Conservation (phyloP, 2,888 invertebrate genomes). For the Phaonia tiefii region DNA sequence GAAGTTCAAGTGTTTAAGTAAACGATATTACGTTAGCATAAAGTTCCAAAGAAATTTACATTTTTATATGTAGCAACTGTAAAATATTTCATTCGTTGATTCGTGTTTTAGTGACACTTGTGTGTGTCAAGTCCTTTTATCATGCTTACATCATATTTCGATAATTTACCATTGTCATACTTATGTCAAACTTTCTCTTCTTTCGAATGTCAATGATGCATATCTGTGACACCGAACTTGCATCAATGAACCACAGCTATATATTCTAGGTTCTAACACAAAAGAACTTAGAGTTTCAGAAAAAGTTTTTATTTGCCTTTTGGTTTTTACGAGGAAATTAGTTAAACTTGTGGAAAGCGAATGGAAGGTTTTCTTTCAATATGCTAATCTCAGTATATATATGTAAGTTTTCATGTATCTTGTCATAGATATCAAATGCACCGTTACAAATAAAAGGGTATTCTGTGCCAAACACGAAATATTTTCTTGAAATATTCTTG, state of each 20-base stretch:
- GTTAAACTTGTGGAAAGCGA: constrained; percentile 23
- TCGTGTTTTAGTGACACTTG: constrained; percentile 9
- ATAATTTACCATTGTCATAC: constrained; percentile 33
- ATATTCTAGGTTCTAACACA: no score
- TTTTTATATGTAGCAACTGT: no score
- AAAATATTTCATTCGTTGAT: no score
- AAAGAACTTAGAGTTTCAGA: constrained; percentile 12
- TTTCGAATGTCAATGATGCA: constrained; percentile 21
- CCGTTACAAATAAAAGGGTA: no score
- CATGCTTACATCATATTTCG: constrained; percentile 40
- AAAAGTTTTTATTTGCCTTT: constrained; percentile 5
- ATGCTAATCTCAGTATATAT: constrained; percentile 24
- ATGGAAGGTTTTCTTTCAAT: constrained; percentile 9
- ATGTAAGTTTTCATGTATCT: no score
- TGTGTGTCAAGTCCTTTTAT: constrained; percentile 32
- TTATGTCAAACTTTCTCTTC: no score
- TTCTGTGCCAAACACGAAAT: background rate
- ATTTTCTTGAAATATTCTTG: no score
- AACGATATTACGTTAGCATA: no score
- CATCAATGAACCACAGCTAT: background rate
- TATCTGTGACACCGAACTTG: constrained; percentile 31
- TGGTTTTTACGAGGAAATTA: constrained; percentile 26
- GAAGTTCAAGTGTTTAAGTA: no score
- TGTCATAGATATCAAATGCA: background rate
- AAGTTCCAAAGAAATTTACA: no score